Evolutionary conservation across 2,797 vertebrate species (phyloP).

Genomic region (Carcharodon carcharias): DNA sequence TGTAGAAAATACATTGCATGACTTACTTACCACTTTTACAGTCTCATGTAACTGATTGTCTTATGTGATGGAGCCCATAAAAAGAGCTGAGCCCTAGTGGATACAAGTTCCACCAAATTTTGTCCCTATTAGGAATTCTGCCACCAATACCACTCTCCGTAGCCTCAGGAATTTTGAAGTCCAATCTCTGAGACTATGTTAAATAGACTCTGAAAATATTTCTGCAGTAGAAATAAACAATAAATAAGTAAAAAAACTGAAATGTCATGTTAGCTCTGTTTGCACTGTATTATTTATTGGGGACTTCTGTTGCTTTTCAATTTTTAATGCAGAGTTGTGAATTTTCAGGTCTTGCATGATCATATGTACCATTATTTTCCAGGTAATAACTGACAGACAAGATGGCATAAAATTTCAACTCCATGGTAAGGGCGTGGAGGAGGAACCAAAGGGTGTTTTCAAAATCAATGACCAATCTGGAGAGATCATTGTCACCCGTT

Average conservation of each 20-base stretch:
- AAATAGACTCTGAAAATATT: not conserved
- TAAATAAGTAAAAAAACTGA: not conserved
- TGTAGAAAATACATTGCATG: not conserved
- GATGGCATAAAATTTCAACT: conserved; percentile 79
- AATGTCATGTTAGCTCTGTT: not conserved
- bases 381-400: conserved; percentile 78
- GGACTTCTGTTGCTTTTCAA: not conserved
- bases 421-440: conserved; percentile 82
- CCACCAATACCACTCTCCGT: not conserved
- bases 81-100: not conserved
- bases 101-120: not conserved
- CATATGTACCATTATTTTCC: conserved; percentile 34
- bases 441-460: conserved; percentile 84
- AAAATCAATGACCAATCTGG: conserved; percentile 78
- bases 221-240: not conserved
- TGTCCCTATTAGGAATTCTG: not conserved
- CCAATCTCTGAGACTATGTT: not conserved
- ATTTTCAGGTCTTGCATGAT: no score
- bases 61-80: not conserved
- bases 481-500: conserved; percentile 76
- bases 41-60: not conserved
- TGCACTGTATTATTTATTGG: not conserved
- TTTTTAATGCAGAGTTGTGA: not conserved
- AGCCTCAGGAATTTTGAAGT: not conserved
- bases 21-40: not conserved